Evolutionary conservation across 2,113 vertebrate species (phyloP), one percentile per base, ranked within the genome.

Genomic region (Nyctereutes procyonoides): DNA sequence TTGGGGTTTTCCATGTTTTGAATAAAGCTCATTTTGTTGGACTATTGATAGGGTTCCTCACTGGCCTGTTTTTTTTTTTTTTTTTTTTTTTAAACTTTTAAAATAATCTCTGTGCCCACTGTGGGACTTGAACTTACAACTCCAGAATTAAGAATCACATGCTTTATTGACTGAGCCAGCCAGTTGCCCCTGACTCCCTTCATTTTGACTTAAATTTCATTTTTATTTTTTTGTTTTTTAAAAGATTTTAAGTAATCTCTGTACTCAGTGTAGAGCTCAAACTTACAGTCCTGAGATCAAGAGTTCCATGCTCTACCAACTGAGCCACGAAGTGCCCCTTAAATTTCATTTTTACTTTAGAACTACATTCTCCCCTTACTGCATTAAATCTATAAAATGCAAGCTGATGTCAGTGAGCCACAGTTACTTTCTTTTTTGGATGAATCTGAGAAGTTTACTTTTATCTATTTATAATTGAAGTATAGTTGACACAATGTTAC

Each of bases 341-440:
- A 76, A 76, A 28, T 76, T 30, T 81, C 28, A 60, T 53, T 84
- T 92, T 65, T 85, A 82, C 93, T 91, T 69, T 62, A 95, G 77
- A 95, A 67, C 24, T 55, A 77, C 12, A 43, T 91, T 48, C 90
- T 10, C 8, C 3, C 55, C 28, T 81, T 15, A 30, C n/a, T 60
- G 12, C 20, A 82, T 65, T 88, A 73, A 88, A 76, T 67, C 22
- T 73, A 3, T 71, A 65, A 71, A 71, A 58, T 58, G 16, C 26
- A 67, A 65, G 22, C 15, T 83, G 22, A 26, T 55, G 1, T 63
- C 35, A 43, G 32, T 32, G 28, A n/a, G 13, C 9, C 24, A 53
- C 24, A 30, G 69, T 28, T 43, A 43, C 11, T 65, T 2, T 51
- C 55, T 53, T 55, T 30, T 12, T 8, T 17, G 10, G 8, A 26